Evolutionary conservation across 1,140 invertebrate genomes (phyloP).

Genomic region (Sarcophaga peregrina): DNA sequence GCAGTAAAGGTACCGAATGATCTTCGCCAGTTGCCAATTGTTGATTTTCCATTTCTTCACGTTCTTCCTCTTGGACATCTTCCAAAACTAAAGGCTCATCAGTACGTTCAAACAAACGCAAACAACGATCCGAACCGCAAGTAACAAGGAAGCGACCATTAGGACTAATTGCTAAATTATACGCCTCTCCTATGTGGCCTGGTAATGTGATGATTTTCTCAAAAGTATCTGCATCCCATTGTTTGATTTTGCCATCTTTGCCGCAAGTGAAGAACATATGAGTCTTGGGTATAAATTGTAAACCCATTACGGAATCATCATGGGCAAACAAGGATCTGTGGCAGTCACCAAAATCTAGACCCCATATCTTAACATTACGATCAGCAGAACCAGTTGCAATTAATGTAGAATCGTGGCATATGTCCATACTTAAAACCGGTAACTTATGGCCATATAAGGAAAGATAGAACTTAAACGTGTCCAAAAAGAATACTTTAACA

Average conservation of each 20-base stretch:
- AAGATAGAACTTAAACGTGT: constrained; percentile 96
- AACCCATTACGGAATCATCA: constrained; percentile 90
- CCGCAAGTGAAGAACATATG: constrained; percentile 94
- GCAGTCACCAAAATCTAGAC: constrained; percentile 98
- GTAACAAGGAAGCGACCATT: constrained; percentile 85
- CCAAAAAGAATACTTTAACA: constrained; percentile 94
- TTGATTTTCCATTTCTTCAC: constrained; percentile 78
- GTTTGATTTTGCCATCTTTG: constrained; percentile 93
- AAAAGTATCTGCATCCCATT: constrained; percentile 97
- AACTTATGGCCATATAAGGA: constrained; percentile 97
- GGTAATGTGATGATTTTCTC: constrained; percentile 90
- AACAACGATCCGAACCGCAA: constrained; percentile 88
- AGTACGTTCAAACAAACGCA: constrained; percentile 89
- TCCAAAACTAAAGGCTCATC: constrained; percentile 91
- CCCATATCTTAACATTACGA: constrained; percentile 97
- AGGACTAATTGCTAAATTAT: constrained; percentile 80
- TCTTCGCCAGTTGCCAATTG: constrained; percentile 78
- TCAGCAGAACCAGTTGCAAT: constrained; percentile 95
- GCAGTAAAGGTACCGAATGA: constrained; percentile 74
- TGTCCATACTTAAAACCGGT: constrained; percentile 93
- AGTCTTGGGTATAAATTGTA: constrained; percentile 90
- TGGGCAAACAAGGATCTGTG: constrained; percentile 90
- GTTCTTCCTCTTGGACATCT: constrained; percentile 89
- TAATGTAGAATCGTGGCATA: constrained; percentile 89
- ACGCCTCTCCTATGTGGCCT: constrained; percentile 83